Evolutionary conservation across 2,113 vertebrate species (phyloP).

Genomic region (Macaca nemestrina): DNA sequence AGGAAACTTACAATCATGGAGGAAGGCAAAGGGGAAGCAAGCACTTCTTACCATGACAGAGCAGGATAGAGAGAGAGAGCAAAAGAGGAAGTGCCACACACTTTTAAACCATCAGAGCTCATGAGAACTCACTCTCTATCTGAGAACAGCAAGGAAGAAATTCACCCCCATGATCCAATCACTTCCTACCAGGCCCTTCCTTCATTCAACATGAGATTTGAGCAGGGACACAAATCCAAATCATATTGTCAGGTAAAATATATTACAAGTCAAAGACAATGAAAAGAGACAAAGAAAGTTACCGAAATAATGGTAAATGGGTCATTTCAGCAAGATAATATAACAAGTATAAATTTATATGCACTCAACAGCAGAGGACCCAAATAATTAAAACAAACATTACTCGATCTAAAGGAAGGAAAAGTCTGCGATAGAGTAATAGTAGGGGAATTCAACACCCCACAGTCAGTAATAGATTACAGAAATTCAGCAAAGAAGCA

Average conservation of each 20-base stretch:
- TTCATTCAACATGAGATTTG: too few relatives aligned
- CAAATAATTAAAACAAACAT: neutral
- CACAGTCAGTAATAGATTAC: neutral
- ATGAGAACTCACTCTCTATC: too few relatives aligned
- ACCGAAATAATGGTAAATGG: neutral
- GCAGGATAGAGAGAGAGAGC: too few relatives aligned
- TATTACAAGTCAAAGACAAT: neutral
- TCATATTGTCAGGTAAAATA: neutral
- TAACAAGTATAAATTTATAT: neutral
- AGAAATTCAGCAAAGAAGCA: neutral
- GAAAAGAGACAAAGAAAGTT: neutral
- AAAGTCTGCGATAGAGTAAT: neutral
- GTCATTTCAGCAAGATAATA: neutral
- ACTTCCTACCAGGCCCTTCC: too few relatives aligned
- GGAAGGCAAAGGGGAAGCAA: too few relatives aligned
- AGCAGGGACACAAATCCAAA: too few relatives aligned
- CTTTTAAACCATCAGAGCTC: too few relatives aligned
- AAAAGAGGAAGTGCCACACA: too few relatives aligned
- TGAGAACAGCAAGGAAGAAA: too few relatives aligned
- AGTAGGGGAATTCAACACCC: neutral
- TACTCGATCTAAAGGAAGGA: neutral
- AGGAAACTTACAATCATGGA: too few relatives aligned
- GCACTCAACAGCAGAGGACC: neutral
- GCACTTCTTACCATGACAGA: too few relatives aligned
- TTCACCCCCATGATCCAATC: too few relatives aligned